Evolutionary conservation across 2,888 invertebrate species (phyloP), one percentile per base, ranked within the genome.

Genomic region (Drosophila picticornis): DNA sequence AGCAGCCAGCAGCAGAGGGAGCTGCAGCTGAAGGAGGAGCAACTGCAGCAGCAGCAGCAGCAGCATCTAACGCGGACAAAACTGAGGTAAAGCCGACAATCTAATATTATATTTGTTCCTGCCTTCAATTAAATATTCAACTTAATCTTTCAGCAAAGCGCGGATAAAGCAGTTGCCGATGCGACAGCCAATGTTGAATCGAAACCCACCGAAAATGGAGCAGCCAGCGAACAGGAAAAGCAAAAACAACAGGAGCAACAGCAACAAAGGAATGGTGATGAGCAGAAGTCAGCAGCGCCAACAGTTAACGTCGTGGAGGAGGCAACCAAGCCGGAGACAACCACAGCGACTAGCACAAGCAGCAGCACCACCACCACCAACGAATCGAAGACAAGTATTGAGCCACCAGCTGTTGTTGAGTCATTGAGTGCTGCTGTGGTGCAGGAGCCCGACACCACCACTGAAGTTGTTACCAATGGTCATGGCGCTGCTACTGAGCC

Each of bases 1-100:
- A 95, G 90, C 94, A 95, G 91, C 94, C 95, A 93, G 94, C 95
- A 72, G 95, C 16, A 75, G 70, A 56, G 31, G 74, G 43, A 58
- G 34, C 60, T 27, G 11, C 63, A 11, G 64, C 61, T 40, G 52
- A 64, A 29, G 51, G 48, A 32, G 66, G 56, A 22, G 51, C 51
- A 57, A 40, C 40, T 22, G 29, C 31, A 29, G n/a, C 16, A 10
- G 4, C 40, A 29, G 29, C 31, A 29, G n/a, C 16, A 10, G 4
- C 40, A 29, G 6, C 57, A 10, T 32, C 31, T 32, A 53, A 32
- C 59, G 75, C 38, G 2, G 57, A 52, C 36, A 70, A 53, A 60
- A 16, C 43, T 43, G 72, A 80, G 66, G 77, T 78, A 13, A 11
- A 34, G 11, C 46, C 4, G 7, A 4, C 25, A 25, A 16, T 4